Conservation (phyloP, 2,888 invertebrate species). For the Ichneumoninae sp. region DNA sequence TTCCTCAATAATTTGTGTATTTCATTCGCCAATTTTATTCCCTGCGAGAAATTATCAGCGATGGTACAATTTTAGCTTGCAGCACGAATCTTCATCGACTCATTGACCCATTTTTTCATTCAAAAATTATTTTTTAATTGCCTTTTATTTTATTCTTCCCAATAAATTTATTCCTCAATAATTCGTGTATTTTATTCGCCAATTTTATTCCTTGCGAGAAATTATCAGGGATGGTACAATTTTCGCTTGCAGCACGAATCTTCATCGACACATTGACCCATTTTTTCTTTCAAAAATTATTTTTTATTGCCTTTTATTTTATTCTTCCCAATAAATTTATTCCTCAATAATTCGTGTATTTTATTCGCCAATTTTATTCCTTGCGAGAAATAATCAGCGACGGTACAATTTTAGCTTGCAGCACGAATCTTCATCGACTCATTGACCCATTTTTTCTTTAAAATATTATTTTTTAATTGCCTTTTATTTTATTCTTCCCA, state of each 20-base stretch:
- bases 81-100: neutral
- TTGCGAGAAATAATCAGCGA: too few relatives aligned
- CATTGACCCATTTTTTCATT: neutral
- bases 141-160: neutral
- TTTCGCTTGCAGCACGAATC: too few relatives aligned
- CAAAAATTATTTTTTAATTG: neutral
- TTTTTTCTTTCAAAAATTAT: neutral
- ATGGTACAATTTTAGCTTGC: too few relatives aligned
- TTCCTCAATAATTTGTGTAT: neutral
- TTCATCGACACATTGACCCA: neutral
- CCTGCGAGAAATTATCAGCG: too few relatives aligned
- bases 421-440: neutral
- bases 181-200: too few relatives aligned
- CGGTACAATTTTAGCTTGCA: too few relatives aligned
- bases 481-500: neutral
- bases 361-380: too few relatives aligned
- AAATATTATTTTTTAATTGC: too few relatives aligned
- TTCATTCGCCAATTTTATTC: too few relatives aligned
- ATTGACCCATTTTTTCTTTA: neutral
- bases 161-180: slow-evolving; percentile 15
- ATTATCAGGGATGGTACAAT: too few relatives aligned
- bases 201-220: too few relatives aligned
- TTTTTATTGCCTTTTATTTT: neutral
- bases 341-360: neutral
- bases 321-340: slow-evolving; percentile 2